Percentiles rank a stretch among this genome's conserved stretches.
These are phyloP conservation scores for Meteorus cinctellus DNA, from an alignment of 2,888 invertebrate genomes.

Conservation along the genomic window DNA sequence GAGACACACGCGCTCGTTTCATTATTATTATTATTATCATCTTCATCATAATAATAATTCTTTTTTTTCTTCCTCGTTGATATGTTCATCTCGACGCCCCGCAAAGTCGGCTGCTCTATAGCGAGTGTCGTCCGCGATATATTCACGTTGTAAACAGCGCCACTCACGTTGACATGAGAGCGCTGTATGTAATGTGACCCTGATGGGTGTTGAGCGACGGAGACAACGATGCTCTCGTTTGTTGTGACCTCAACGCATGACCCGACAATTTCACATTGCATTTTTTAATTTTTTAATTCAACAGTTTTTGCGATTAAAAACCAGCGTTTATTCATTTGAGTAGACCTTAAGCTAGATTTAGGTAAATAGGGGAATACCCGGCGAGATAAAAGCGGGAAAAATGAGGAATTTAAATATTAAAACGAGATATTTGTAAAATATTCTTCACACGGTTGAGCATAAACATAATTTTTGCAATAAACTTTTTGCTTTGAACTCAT, in stretches of 20 bases:
- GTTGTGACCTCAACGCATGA: constrained; percentile 46
- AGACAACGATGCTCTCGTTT: constrained; percentile 53
- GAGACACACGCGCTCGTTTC: constrained; percentile 27
- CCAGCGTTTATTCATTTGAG: too few species aligned
- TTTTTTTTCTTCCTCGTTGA: neutral
- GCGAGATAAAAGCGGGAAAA: constrained; percentile 2
- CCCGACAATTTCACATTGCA: neutral
- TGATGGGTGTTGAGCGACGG: constrained; percentile 37
- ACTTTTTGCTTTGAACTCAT: neutral
- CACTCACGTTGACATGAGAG: constrained; percentile 8
- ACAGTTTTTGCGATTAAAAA: neutral
- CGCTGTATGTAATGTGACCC: constrained; percentile 9
- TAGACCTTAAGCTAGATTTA: too few species aligned
- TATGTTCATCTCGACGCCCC: constrained; percentile 20
- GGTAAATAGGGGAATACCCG: neutral
- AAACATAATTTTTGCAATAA: constrained; percentile 44
- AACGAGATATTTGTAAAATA: constrained; percentile 54
- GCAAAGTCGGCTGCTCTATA: neutral
- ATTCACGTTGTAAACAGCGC: constrained; percentile 12
- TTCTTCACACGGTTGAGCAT: constrained; percentile 67
- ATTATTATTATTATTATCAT: too few species aligned
- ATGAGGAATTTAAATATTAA: constrained; percentile 64
- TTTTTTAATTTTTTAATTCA: neutral
- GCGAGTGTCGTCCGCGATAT: constrained; percentile 34
- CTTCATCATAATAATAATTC: too few species aligned